Conservation (phyloP, 2,888 invertebrate genomes). For the Spisula solida region DNA sequence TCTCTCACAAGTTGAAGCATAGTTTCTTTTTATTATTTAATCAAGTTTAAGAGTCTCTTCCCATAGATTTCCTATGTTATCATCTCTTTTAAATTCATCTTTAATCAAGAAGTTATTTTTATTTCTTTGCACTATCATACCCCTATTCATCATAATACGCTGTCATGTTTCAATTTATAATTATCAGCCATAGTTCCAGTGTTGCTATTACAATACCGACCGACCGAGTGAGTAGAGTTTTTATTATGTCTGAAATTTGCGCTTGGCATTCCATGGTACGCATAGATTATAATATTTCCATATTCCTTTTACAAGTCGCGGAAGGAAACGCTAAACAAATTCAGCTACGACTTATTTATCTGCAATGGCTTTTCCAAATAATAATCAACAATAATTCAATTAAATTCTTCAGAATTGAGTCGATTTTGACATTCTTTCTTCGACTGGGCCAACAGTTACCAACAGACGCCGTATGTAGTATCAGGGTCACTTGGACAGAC, state of each 20-base stretch:
- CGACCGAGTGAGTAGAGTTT: background rate
- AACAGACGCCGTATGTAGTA: background rate
- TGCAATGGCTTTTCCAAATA: too few relatives aligned
- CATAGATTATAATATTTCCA: too few relatives aligned
- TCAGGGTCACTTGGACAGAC: background rate
- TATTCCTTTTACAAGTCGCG: too few relatives aligned
- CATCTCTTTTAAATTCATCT: conserved; percentile 6
- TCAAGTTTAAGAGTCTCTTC: background rate
- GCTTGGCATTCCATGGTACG: background rate
- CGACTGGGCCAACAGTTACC: background rate
- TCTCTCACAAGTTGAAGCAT: background rate
- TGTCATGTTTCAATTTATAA: conserved; percentile 22
- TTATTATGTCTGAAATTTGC: conserved; percentile 3
- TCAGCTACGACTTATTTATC: too few relatives aligned
- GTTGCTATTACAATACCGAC: background rate
- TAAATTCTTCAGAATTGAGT: background rate
- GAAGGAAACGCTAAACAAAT: too few relatives aligned
- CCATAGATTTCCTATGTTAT: conserved; percentile 16
- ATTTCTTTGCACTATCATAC: conserved; percentile 10
- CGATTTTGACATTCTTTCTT: background rate
- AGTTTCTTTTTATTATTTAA: background rate
- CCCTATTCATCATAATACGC: background rate
- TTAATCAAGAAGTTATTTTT: conserved; percentile 8
- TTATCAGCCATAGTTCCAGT: background rate
- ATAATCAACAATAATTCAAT: background rate